These are phyloP conservation scores for Thymallus thymallus DNA, from an alignment of 2,113 vertebrate genomes.

Conservation along the genomic window DNA sequence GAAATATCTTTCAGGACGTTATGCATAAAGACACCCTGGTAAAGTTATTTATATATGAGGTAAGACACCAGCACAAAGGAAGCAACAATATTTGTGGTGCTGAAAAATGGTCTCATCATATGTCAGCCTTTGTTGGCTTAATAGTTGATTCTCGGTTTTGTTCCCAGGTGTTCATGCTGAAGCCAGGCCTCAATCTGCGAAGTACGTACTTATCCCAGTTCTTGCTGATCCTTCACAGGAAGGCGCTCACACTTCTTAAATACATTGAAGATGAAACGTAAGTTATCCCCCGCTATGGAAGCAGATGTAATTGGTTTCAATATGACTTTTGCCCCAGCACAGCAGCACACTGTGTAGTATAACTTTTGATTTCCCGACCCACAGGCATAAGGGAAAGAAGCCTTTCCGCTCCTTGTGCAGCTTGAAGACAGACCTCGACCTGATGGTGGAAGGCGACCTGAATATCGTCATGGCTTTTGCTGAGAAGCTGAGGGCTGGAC, in stretches of 20 bases:
- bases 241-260: slow-evolving; percentile 93
- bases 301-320: too few relatives aligned
- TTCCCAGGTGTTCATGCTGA: slow-evolving; percentile 90
- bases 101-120: neutral
- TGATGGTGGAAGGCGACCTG: slow-evolving; percentile 92
- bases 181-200: slow-evolving; percentile 88
- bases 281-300: slow-evolving; percentile 46
- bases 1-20: slow-evolving; percentile 97
- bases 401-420: slow-evolving; percentile 89
- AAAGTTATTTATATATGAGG: slow-evolving; percentile 93
- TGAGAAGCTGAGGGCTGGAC: slow-evolving; percentile 93
- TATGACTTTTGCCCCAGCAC: too few relatives aligned
- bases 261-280: slow-evolving; percentile 99
- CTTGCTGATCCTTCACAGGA: slow-evolving; percentile 92
- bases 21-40: slow-evolving; percentile 91
- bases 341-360: too few relatives aligned
- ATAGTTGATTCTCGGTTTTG: too few relatives aligned
- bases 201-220: slow-evolving; percentile 94
- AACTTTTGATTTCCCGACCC: neutral
- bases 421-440: slow-evolving; percentile 90
- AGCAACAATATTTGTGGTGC: neutral
- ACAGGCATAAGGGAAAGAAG: slow-evolving; percentile 94
- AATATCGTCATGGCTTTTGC: slow-evolving; percentile 95
- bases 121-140: too few relatives aligned
- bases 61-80: slow-evolving; percentile 54